Percentiles rank a stretch among this genome's conserved stretches.
phyloP scores from a whole-genome alignment of 2,797 vertebrate species.

The Diglossa cyanea region DNA sequence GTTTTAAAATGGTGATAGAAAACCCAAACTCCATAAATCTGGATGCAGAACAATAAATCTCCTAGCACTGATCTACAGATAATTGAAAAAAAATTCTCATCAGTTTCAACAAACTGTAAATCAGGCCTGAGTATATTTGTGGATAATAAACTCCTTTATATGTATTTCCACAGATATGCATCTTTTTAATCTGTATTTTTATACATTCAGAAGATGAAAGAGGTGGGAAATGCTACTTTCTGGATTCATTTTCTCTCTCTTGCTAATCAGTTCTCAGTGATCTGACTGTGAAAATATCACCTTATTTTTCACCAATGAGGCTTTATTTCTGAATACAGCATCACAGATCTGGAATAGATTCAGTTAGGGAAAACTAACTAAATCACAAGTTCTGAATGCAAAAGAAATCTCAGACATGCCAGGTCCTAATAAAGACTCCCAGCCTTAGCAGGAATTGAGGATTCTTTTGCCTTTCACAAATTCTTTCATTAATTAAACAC shows the following conservation, averaged over 20 bases:
- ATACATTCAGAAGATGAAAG: background rate
- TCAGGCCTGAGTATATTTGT: background rate
- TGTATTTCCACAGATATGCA: background rate
- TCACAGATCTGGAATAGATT: background rate
- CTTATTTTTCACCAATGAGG: background rate
- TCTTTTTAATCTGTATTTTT: background rate
- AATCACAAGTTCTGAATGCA: background rate
- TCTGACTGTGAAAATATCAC: background rate
- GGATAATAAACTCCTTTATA: background rate
- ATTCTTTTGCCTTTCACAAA: background rate
- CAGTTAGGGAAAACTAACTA: background rate
- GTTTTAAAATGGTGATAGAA: background rate
- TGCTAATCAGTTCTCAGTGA: background rate
- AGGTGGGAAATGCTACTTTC: background rate
- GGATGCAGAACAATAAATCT: background rate
- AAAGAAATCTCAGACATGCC: background rate
- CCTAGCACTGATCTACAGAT: background rate
- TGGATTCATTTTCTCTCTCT: background rate
- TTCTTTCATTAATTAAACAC: background rate
- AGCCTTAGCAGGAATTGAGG: background rate
- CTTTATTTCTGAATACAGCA: background rate
- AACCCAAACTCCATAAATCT: background rate
- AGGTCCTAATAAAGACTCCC: background rate
- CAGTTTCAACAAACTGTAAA: background rate
- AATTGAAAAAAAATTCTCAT: background rate